phyloP scores from a whole-genome alignment of 2,113 vertebrate species.

The Oplegnathus fasciatus region DNA sequence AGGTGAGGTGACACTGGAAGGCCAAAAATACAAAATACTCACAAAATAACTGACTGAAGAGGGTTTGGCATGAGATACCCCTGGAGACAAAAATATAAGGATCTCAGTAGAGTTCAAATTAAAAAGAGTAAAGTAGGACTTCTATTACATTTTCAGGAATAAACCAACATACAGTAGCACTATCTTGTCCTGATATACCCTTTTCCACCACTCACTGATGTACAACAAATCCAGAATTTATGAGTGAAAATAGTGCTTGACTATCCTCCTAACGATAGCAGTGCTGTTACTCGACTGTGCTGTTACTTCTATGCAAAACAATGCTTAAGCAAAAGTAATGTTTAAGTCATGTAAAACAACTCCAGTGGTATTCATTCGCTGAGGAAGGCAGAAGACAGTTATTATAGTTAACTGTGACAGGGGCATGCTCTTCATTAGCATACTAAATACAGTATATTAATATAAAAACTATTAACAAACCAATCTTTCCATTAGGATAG shows the following conservation, averaged over 20 bases:
- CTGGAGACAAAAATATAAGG: neutral
- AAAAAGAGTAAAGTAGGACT: neutral
- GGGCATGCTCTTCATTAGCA: neutral
- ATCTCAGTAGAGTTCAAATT: neutral
- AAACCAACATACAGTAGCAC: neutral
- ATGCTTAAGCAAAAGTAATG: neutral
- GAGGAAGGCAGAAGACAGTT: too few species aligned
- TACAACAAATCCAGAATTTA: neutral
- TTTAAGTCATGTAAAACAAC: neutral
- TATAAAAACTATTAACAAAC: neutral
- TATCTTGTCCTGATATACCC: neutral
- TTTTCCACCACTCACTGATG: neutral
- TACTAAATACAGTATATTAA: neutral
- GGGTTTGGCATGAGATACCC: neutral
- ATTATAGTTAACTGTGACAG: neutral
- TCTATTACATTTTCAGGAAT: neutral
- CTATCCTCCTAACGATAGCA: neutral
- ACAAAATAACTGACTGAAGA: neutral
- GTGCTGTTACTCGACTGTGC: too few species aligned
- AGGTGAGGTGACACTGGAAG: neutral
- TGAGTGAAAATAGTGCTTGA: neutral
- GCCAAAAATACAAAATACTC: slow-evolving; percentile 7
- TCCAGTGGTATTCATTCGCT: neutral
- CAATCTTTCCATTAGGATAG: neutral
- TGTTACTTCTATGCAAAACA: neutral